Evolutionary conservation across 2,113 vertebrate species (phyloP), one percentile per base, ranked within the genome.

Genomic region (Cyprinodon brontotheroides): DNA sequence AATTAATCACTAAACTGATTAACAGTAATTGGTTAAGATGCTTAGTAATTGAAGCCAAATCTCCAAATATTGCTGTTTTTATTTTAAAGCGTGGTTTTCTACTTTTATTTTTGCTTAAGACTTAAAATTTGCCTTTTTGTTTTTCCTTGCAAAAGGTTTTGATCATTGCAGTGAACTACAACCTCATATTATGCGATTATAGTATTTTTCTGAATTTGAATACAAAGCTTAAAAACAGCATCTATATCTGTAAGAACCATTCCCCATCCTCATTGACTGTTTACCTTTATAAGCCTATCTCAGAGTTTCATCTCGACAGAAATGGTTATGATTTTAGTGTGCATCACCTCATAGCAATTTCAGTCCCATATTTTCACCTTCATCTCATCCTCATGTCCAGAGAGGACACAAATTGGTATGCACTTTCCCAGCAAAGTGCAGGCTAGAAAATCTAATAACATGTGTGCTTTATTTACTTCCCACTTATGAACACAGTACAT

Each of bases 261-360:
- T 65, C 64, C 37, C 63, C 38, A 50, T 73, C 80, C 74, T 65
- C 77, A 77, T 40, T 22, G 0, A 4, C 60, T 41, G 62, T 36
- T 15, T 65, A 15, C 50, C 9, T 11, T 61, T 74, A 67, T 38
- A 77, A 70, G 72, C 81, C 77, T 71, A 67, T 89, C 77, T 75
- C 39, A 39, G 68, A 12, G 70, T 40, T 78, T 70, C 47, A 70
- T 81, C 77, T 84, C 59, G 57, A 17, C 48, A 63, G 70, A 5
- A 66, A 43, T 73, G 37, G 43, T 85, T 73, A 67, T 64, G 65
- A 75, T 70, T 60, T 72, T 62, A 83, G 66, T 65, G 61, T 77
- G 72, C 83, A 72, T 89, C 83, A 88, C 87, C 87, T 79, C 77
- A 81, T 74, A 82, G 76, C 81, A 68, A 89, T 88, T 89, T 87